These are phyloP conservation scores for Pedetes capensis DNA, from an alignment of 2,113 vertebrate genomes.

Conservation along the genomic window DNA sequence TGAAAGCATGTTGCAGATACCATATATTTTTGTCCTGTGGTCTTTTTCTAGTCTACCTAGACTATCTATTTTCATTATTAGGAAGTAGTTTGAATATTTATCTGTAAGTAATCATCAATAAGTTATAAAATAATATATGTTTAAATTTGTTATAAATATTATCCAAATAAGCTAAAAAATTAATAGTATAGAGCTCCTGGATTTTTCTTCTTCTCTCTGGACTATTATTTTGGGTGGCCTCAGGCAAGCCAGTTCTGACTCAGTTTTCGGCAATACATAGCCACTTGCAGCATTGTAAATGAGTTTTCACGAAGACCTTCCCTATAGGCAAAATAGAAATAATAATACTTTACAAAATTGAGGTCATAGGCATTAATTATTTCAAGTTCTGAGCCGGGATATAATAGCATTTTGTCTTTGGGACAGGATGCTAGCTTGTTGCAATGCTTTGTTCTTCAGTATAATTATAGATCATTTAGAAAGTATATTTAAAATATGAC, in stretches of 20 bases:
- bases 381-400: slow-evolving; percentile 27
- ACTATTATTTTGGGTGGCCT: slow-evolving; percentile 29
- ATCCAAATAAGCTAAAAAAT: slow-evolving; percentile 8
- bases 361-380: slow-evolving; percentile 68
- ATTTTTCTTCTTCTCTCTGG: background rate
- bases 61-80: background rate
- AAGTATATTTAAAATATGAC: slow-evolving; percentile 60
- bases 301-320: slow-evolving; percentile 36
- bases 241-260: slow-evolving; percentile 20
- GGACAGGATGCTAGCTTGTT: background rate
- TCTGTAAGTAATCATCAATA: background rate
- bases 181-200: background rate
- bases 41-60: background rate
- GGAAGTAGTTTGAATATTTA: background rate
- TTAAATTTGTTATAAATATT: slow-evolving; percentile 6
- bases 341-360: slow-evolving; percentile 50
- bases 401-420: background rate
- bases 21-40: background rate
- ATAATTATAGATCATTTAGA: slow-evolving; percentile 62
- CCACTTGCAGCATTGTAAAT: slow-evolving; percentile 7
- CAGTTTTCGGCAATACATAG: slow-evolving; percentile 1
- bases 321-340: slow-evolving; percentile 52
- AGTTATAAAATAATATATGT: background rate
- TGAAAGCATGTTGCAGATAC: background rate
- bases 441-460: slow-evolving; percentile 38